phyloP scores from a whole-genome alignment of 2,888 invertebrate species.

The Conomelus anceps region DNA sequence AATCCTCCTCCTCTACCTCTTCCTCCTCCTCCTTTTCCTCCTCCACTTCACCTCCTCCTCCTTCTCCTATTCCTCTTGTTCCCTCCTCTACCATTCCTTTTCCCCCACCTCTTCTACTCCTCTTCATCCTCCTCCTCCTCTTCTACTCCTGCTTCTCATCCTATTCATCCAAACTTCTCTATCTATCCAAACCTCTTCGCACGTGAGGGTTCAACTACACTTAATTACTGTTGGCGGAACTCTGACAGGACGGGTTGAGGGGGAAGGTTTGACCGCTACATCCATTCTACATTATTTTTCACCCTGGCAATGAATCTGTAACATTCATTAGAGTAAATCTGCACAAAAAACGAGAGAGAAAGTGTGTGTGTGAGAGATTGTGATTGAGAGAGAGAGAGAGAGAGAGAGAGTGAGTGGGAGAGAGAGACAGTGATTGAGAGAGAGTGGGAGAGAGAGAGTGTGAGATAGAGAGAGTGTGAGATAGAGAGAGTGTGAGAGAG shows the following conservation, averaged over 20 bases:
- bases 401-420: background rate
- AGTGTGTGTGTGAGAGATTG: too few species aligned
- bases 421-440: background rate
- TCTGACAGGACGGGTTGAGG: too few species aligned
- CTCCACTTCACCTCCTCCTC: background rate
- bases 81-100: background rate
- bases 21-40: background rate
- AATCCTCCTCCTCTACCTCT: background rate
- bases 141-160: too few species aligned
- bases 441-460: background rate
- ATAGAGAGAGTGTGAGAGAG: background rate
- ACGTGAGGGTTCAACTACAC: background rate
- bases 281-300: background rate
- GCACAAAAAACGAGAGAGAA: background rate
- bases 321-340: background rate
- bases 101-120: background rate
- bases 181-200: slow-evolving; percentile 1
- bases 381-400: background rate
- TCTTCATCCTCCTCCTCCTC: too few species aligned
- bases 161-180: background rate
- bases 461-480: too few species aligned
- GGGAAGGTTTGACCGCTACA: background rate
- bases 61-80: background rate
- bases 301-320: background rate
- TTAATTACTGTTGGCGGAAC: background rate